Percentiles rank a stretch among this genome's conserved stretches.
Evolutionary conservation across 2,113 vertebrate species (phyloP).

Genomic region (Acrocephalus arundinaceus): DNA sequence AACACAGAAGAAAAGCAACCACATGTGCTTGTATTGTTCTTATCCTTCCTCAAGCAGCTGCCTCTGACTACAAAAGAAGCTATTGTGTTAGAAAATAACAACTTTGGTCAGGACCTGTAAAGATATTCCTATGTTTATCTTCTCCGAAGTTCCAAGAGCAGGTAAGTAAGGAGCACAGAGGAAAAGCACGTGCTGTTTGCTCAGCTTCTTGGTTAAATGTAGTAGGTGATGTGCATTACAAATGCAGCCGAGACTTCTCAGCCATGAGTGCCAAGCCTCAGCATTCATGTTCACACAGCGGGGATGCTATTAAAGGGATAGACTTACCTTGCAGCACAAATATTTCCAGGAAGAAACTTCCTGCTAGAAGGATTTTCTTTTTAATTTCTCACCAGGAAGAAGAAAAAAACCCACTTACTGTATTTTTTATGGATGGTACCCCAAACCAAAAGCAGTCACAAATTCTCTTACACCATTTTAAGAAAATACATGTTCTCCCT

Average conservation of each 20-base stretch:
- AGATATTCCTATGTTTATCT: neutral
- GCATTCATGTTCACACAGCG: accelerated
- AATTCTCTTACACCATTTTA: neutral
- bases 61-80: neutral
- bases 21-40: neutral
- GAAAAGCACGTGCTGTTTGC: neutral
- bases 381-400: neutral
- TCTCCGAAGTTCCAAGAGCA: neutral
- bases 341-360: neutral
- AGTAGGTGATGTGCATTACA: neutral
- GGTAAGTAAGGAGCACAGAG: neutral
- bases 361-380: neutral
- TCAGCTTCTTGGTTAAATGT: neutral
- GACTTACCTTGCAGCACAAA: neutral
- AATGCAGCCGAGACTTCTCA: neutral
- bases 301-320: neutral
- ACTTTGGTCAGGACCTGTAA: neutral
- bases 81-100: neutral
- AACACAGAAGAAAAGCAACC: neutral
- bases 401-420: neutral
- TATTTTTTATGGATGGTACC: neutral
- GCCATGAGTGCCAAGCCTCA: neutral
- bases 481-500: neutral
- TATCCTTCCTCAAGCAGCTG: conserved; percentile 6
- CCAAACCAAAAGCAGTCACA: neutral